Evolutionary conservation across 1,140 invertebrate species (phyloP), one percentile per base, ranked within the genome.

Genomic region (Drosophila orosa): DNA sequence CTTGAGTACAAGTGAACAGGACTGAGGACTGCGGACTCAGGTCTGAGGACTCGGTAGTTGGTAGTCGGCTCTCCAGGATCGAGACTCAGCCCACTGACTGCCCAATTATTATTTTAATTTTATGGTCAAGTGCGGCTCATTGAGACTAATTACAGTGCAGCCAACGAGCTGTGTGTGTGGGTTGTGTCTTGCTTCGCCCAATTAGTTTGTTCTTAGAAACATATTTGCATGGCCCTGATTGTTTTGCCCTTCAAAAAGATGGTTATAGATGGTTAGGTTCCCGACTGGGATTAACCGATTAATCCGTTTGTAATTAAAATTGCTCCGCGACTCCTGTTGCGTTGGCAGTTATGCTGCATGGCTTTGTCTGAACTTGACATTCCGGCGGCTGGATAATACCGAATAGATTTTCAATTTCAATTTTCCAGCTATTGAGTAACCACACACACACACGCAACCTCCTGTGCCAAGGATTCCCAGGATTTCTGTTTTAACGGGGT

Each of bases 81-180:
- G 50, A 10, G 7, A n/a, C 9, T 6, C 22, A 27, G 44, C 61
- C 56, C 52, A 29, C 61, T 45, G 42, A 61, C 68, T 45, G 66
- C 59, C 72, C 83, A 86, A 86, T 86, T 86, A 86, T 73, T 87
- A 86, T 86, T 83, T 75, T 86, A 86, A 86, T 86, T 86, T 76
- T 76, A 75, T 76, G 73, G 73, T 76, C 73, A 75, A 75, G 60
- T 75, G 72, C 60, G 52, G 73, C 61, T 75, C 73, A 48, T 67
- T 67, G 72, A 33, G 61, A 67, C 72, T 75, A 76, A 76, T 76
- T 76, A 76, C 74, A 76, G 73, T 76, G 72, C 73, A 76, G 61
- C 45, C 73, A 76, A 40, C 62, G 60, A 54, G 71, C 60, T 75
- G 72, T 57, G 62, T 63, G 39, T n/a, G 45, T 61, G 45, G 17